These are phyloP conservation scores for Eupithecia abbreviata DNA, from an alignment of 2,888 invertebrate genomes.

Conservation along the genomic window DNA sequence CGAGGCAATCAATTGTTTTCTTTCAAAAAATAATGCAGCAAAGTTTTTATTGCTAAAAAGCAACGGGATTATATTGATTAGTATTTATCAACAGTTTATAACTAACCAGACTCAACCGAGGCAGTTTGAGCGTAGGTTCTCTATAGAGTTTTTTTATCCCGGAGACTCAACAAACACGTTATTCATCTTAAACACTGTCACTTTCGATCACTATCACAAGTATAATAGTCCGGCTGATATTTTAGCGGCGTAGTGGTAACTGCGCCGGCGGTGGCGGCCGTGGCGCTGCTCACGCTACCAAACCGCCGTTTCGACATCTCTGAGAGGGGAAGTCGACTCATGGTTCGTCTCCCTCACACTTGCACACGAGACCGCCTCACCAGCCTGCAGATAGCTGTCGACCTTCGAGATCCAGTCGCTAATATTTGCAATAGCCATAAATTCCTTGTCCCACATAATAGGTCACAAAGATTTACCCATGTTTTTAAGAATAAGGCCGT, in stretches of 20 bases:
- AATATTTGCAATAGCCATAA: conserved; percentile 75
- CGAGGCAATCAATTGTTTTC: neutral
- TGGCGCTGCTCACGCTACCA: conserved; percentile 64
- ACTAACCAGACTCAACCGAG: conserved; percentile 41
- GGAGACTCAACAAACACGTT: conserved; percentile 56
- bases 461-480: conserved; percentile 32
- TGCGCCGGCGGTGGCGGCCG: conserved; percentile 55
- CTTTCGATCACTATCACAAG: conserved; percentile 60
- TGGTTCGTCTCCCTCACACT: conserved; percentile 64
- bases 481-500: conserved; percentile 23
- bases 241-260: conserved; percentile 61
- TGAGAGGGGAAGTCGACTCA: conserved; percentile 63
- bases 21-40: neutral
- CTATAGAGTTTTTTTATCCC: conserved; percentile 46
- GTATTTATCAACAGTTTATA: neutral
- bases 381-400: conserved; percentile 66
- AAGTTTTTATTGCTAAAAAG: neutral
- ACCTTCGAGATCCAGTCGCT: conserved; percentile 79
- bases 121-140: neutral
- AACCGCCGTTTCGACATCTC: conserved; percentile 75
- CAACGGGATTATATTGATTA: neutral
- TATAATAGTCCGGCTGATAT: conserved; percentile 55
- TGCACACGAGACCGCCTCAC: conserved; percentile 54
- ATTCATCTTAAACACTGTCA: conserved; percentile 70
- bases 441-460: conserved; percentile 66